Conservation (phyloP, 2,888 invertebrate genomes). For the Unio pictorum region DNA sequence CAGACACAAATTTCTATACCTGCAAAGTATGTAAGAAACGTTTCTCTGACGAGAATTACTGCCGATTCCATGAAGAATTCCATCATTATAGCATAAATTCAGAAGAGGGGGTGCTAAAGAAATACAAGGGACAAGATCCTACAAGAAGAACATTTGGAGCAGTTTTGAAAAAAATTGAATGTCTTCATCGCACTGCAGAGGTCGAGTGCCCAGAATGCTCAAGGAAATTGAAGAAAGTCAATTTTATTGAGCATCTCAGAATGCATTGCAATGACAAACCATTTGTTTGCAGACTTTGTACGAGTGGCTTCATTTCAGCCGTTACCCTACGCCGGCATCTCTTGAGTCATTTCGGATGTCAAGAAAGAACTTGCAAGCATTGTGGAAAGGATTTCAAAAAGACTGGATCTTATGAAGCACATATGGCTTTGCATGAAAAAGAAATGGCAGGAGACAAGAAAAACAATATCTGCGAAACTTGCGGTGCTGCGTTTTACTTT, state of each 20-base stretch:
- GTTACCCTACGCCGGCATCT: conserved; percentile 60
- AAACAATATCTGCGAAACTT: conserved; percentile 85
- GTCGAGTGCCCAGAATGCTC: conserved; percentile 61
- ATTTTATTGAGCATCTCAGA: conserved; percentile 61
- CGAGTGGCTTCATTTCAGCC: conserved; percentile 51
- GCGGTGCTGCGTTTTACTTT: conserved; percentile 84
- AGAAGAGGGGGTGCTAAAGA: conserved; percentile 48
- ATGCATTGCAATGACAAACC: conserved; percentile 58
- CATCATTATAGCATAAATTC: conserved; percentile 53
- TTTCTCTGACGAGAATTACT: conserved; percentile 56
- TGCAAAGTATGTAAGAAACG: conserved; percentile 61
- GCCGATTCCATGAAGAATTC: conserved; percentile 59
- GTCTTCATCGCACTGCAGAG: conserved; percentile 30
- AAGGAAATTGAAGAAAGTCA: conserved; percentile 48
- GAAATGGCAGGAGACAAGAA: conserved; percentile 77
- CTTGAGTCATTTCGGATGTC: conserved; percentile 56
- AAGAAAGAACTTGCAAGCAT: conserved; percentile 54
- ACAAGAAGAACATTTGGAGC: conserved; percentile 47
- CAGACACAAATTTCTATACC: conserved; percentile 28
- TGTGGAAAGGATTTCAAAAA: conserved; percentile 61
- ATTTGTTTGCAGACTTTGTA: conserved; percentile 60
- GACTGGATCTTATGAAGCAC: conserved; percentile 42
- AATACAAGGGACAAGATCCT: conserved; percentile 45
- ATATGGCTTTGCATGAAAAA: conserved; percentile 51
- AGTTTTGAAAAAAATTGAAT: conserved; percentile 35